Evolutionary conservation across 2,113 vertebrate species (phyloP).

Genomic region (Trichechus manatus): DNA sequence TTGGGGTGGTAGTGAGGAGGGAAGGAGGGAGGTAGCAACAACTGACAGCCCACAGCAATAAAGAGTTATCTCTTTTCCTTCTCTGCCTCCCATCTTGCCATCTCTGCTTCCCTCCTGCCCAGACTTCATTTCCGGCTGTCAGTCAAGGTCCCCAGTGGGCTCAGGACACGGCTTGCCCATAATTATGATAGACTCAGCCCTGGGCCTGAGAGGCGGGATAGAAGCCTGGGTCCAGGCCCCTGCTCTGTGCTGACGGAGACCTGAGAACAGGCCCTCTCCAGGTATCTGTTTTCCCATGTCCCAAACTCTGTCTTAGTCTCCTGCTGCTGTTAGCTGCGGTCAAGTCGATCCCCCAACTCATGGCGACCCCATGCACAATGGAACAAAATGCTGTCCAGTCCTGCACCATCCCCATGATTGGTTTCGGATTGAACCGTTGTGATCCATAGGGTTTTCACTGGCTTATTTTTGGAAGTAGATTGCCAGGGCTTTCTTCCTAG

Average conservation of each 20-base stretch:
- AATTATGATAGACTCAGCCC: not conserved
- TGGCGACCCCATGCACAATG: not conserved
- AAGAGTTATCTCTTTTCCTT: not conserved
- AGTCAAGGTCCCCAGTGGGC: not conserved
- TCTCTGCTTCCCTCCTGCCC: not conserved
- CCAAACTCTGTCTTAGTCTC: not conserved
- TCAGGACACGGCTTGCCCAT: not conserved
- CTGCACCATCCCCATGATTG: not conserved
- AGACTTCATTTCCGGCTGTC: conserved; percentile 73
- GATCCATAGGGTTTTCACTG: not conserved
- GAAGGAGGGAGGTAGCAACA: not conserved
- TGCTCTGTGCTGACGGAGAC: accelerated
- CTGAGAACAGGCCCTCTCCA: not conserved
- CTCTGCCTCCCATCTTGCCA: not conserved
- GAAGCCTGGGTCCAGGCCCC: not conserved
- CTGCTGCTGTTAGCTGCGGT: too few relatives aligned
- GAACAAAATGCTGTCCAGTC: not conserved
- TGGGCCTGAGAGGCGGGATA: not conserved
- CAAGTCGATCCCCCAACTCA: not conserved
- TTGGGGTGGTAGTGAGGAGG: not conserved
- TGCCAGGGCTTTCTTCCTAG: not conserved
- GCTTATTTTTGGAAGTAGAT: not conserved
- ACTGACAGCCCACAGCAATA: not conserved
- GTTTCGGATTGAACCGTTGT: not conserved
- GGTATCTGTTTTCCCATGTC: not conserved